Evolutionary conservation across 2,797 vertebrate genomes (phyloP).

Genomic region (Siniperca undulata): DNA sequence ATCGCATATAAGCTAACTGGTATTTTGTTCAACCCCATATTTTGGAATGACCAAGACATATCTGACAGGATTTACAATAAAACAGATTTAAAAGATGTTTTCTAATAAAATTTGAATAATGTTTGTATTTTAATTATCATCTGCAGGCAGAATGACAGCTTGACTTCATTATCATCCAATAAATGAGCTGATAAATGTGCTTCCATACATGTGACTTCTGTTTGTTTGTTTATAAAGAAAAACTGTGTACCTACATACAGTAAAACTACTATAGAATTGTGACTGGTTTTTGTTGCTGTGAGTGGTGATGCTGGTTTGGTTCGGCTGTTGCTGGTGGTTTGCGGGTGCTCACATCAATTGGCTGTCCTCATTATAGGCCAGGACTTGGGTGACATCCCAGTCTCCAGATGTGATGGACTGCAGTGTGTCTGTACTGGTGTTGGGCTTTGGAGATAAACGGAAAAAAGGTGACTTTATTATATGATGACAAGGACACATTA

Average conservation of each 20-base stretch:
- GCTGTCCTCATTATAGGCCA: conserved; percentile 93
- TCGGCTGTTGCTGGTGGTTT: background rate
- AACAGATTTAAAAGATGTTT: background rate
- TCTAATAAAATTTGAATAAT: no score
- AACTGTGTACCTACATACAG: background rate
- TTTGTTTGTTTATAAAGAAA: conserved; percentile 3
- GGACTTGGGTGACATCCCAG: conserved; percentile 96
- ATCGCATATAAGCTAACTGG: background rate
- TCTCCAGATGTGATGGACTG: conserved; percentile 97
- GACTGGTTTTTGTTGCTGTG: background rate
- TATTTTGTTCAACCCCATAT: background rate
- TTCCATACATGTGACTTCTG: background rate
- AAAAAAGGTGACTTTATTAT: background rate
- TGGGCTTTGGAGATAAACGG: conserved; percentile 84
- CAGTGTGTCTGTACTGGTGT: conserved; percentile 93
- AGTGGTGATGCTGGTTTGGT: background rate
- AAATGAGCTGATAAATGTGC: no score
- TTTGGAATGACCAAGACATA: background rate
- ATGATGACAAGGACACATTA: background rate
- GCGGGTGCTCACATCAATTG: conserved; percentile 91
- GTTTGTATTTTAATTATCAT: no score
- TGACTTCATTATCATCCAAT: background rate
- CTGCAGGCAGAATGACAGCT: background rate
- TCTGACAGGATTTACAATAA: background rate
- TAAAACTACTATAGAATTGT: background rate